A percentile compares a stretch with the other conserved stretches of the same genome.
Conservation (phyloP, 2,888 invertebrate species). For the Apamea crenata region DNA sequence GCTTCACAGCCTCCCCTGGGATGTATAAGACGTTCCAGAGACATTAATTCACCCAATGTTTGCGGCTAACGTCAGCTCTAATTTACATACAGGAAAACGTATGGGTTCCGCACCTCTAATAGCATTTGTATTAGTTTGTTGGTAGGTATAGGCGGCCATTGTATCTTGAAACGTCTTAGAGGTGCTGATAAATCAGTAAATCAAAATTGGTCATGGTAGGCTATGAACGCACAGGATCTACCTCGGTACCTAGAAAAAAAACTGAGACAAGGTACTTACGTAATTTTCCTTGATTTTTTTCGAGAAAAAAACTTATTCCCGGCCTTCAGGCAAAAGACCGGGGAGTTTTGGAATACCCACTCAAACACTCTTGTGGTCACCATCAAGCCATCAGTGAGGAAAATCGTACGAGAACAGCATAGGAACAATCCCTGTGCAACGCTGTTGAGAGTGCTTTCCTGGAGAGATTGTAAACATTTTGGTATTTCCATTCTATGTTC, state of each 20-base stretch:
- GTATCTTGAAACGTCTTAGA: not conserved
- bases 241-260: not conserved
- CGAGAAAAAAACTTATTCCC: not conserved
- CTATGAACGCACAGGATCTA: not conserved
- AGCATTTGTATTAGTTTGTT: slow-evolving; percentile 75
- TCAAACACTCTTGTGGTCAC: not conserved
- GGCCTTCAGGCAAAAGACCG: too few species aligned
- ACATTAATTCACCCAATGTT: slow-evolving; percentile 85
- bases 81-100: slow-evolving; percentile 83
- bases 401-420: not conserved
- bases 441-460: not conserved
- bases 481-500: not conserved
- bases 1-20: slow-evolving; percentile 69
- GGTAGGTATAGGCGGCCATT: slow-evolving; percentile 39
- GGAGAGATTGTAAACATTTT: not conserved
- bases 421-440: not conserved
- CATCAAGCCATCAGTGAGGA: not conserved
- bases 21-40: slow-evolving; percentile 70
- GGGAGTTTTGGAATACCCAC: not conserved
- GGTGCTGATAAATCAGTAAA: not conserved
- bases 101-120: slow-evolving; percentile 75
- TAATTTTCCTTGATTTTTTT: not conserved
- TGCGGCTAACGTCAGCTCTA: slow-evolving; percentile 81
- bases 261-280: not conserved
- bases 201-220: not conserved